A percentile compares a stretch with the other conserved stretches of the same genome.
Evolutionary conservation across 2,113 vertebrate species (phyloP).

Genomic region (zebrafish (Danio rerio)): DNA sequence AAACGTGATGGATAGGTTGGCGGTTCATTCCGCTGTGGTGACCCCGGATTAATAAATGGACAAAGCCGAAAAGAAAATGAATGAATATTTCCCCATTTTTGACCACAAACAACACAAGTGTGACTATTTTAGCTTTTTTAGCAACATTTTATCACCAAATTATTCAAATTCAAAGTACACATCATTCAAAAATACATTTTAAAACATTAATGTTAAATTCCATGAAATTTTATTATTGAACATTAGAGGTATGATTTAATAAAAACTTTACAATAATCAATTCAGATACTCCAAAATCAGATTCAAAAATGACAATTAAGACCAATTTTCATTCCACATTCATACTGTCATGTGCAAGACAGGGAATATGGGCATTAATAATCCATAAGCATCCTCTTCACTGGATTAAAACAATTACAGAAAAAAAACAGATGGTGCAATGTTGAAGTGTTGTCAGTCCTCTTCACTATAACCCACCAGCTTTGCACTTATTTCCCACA

Average conservation of each 20-base stretch:
- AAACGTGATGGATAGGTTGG: too few relatives aligned
- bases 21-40: too few relatives aligned
- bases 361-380: background rate
- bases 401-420: background rate
- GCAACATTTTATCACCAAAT: too few relatives aligned
- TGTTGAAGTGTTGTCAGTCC: conserved; percentile 29
- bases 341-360: background rate
- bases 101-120: too few relatives aligned
- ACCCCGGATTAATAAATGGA: too few relatives aligned
- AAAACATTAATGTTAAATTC: too few relatives aligned
- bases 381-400: background rate
- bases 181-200: too few relatives aligned
- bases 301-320: background rate
- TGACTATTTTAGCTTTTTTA: too few relatives aligned
- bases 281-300: background rate
- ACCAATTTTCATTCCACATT: background rate
- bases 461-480: conserved; percentile 53
- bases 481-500: conserved; percentile 61
- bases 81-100: too few relatives aligned
- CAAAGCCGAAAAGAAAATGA: too few relatives aligned
- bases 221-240: background rate
- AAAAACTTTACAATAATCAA: background rate
- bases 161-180: too few relatives aligned
- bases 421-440: conserved; percentile 11
- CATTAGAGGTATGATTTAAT: background rate